Evolutionary conservation across 2,888 invertebrate species (phyloP).

Genomic region (Deilephila elpenor): DNA sequence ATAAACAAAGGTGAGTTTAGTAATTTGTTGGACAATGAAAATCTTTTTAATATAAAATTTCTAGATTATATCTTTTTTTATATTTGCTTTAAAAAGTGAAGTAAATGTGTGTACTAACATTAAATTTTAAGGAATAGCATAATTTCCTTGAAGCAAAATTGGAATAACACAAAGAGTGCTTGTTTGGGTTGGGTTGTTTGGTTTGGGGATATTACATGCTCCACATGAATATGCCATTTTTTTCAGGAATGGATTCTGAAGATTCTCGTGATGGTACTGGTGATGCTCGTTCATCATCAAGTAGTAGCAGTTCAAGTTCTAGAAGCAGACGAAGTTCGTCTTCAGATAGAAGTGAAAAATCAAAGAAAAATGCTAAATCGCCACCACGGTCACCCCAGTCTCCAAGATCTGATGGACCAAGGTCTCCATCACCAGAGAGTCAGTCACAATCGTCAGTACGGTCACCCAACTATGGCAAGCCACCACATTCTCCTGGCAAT

Average conservation of each 20-base stretch:
- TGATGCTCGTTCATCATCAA: constrained; percentile 74
- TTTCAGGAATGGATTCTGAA: constrained; percentile 86
- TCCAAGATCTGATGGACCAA: constrained; percentile 53
- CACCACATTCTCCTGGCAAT: constrained; percentile 68
- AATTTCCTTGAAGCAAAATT: constrained; percentile 52
- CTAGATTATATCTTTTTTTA: not conserved
- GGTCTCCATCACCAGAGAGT: constrained; percentile 67
- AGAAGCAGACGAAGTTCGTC: constrained; percentile 76
- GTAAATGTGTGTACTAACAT: constrained; percentile 55
- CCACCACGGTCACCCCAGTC: constrained; percentile 60
- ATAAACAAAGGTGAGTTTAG: constrained; percentile 8
- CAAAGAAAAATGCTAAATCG: constrained; percentile 72
- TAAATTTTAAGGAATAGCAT: constrained; percentile 39
- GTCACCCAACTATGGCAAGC: constrained; percentile 51
- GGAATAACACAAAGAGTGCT: constrained; percentile 54
- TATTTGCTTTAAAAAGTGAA: constrained; percentile 41
- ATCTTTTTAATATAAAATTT: not conserved
- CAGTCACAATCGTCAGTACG: constrained; percentile 60
- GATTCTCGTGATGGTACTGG: constrained; percentile 83
- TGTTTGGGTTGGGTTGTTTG: constrained; percentile 55
- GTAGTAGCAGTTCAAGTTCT: constrained; percentile 80
- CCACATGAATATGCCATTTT: constrained; percentile 45
- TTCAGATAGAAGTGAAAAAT: constrained; percentile 68
- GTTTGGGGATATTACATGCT: not conserved
- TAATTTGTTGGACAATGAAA: not conserved